Base-by-base conservation (phyloP, 1,140 invertebrate species). In the Diploscapter pachys region DNA sequence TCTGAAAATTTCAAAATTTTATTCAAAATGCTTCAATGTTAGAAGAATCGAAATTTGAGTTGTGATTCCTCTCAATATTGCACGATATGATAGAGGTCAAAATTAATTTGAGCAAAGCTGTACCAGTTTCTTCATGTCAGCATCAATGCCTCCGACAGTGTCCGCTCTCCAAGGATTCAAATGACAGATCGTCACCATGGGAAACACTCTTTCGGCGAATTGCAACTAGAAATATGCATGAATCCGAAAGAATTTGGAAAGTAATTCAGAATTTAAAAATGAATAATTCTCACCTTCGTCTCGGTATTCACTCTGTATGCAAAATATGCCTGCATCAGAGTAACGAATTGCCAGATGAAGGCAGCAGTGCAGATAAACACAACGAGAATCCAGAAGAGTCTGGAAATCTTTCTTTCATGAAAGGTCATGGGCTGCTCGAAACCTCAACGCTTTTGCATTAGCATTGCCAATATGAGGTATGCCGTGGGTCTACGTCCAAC, bases 141-240 rank as follows among this genome's bases (percentile, higher is more conserved):
- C 8, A 31, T 66, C 63, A 3, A 51, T 57, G 51, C n/a, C 53
- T 13, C 56, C 53, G 2, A 65, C 61, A 57, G 65, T 65, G 9
- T 53, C 5, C 3, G 63, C 59, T 63, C 80, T 80, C 79, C 79
- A 80, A 4, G 80, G 80, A 72, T 81, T 81, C 31, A 81, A 49
- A 76, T 81, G 68, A 67, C 80, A 81, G 13, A 81, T 73, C 3
- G 80, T 81, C 31, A 81, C 80, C 0, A 74, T 63, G 53, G 80
- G 80, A 55, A 81, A 81, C 2, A 65, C 62, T 4, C 79, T 73
- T 52, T 77, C 73, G 3, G 76, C 59, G 73, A 81, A 81, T 79
- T 81, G 72, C 3, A 81, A 64, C 80, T 81, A 77, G 2, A 79
- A 75, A 55, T 8, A 48, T 2, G 50, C 31, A 31, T 31, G 31